These are phyloP conservation scores for Diarsia rubi DNA, from an alignment of 2,888 invertebrate genomes.

Conservation along the genomic window DNA sequence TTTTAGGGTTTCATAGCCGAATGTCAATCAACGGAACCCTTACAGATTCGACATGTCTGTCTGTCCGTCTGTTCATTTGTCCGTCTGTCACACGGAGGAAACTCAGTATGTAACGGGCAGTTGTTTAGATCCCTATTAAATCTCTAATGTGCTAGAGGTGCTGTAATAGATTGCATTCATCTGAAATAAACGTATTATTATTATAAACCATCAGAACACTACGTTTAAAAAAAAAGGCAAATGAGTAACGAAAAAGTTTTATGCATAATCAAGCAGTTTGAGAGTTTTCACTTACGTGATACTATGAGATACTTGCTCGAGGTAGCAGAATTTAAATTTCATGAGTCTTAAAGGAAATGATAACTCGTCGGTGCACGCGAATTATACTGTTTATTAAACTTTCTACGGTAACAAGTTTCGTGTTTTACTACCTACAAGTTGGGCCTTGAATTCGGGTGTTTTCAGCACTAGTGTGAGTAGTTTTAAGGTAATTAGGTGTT, in stretches of 20 bases:
- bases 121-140: too few species aligned
- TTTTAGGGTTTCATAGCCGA: too few species aligned
- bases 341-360: constrained; percentile 54
- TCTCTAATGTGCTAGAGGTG: background rate
- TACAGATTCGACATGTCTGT: too few species aligned
- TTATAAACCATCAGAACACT: background rate
- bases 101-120: too few species aligned
- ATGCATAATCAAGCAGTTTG: constrained; percentile 20
- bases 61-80: too few species aligned
- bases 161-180: too few species aligned
- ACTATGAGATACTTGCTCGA: constrained; percentile 29
- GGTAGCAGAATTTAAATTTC: constrained; percentile 55
- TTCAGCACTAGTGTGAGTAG: background rate
- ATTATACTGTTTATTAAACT: constrained; percentile 53
- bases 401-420: constrained; percentile 38
- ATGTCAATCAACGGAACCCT: too few species aligned
- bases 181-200: too few species aligned
- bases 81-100: too few species aligned
- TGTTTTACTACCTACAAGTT: constrained; percentile 30
- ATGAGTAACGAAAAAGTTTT: constrained; percentile 20
- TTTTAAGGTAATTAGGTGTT: background rate
- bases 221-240: background rate
- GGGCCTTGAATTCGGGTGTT: constrained; percentile 13
- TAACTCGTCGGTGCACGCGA: constrained; percentile 45
- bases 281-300: constrained; percentile 42